Conservation (phyloP, 2,888 invertebrate species). For the Sarcophaga subvicina region DNA sequence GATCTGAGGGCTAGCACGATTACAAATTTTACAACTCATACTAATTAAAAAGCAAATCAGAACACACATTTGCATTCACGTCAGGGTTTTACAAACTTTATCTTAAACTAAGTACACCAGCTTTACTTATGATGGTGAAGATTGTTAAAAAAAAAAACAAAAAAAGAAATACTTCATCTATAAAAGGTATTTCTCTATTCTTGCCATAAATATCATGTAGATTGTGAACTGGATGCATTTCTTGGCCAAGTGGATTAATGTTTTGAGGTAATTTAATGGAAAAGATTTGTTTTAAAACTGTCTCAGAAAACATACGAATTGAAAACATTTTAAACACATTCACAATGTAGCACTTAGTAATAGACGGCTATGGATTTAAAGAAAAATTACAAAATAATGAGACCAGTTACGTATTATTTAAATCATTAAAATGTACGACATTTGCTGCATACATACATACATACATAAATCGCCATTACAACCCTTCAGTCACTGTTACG, state of each 20-base stretch:
- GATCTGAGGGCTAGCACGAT: no score
- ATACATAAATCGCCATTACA: no score
- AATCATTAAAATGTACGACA: no score
- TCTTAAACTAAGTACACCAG: no score
- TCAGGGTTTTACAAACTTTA: no score
- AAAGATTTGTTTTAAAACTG: constrained; percentile 48
- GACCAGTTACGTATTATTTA: not conserved
- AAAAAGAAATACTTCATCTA: constrained; percentile 28
- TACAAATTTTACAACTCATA: no score
- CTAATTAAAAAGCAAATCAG: no score
- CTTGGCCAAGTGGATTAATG: constrained; percentile 48
- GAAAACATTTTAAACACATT: constrained; percentile 5
- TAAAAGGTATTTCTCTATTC: constrained; percentile 44
- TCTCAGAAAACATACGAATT: constrained; percentile 7
- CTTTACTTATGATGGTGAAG: not conserved
- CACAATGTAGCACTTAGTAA: not conserved
- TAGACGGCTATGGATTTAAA: no score
- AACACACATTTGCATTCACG: rapidly evolving
- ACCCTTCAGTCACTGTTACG: no score
- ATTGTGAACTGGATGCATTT: constrained; percentile 37
- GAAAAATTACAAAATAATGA: no score
- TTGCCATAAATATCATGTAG: constrained; percentile 46
- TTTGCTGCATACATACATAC: no score
- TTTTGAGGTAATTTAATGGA: constrained; percentile 53
- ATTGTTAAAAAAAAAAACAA: not conserved